Percentiles rank a stretch among this genome's conserved stretches.
Conservation (phyloP, 1,140 invertebrate genomes). For the Orchesella cincta region DNA sequence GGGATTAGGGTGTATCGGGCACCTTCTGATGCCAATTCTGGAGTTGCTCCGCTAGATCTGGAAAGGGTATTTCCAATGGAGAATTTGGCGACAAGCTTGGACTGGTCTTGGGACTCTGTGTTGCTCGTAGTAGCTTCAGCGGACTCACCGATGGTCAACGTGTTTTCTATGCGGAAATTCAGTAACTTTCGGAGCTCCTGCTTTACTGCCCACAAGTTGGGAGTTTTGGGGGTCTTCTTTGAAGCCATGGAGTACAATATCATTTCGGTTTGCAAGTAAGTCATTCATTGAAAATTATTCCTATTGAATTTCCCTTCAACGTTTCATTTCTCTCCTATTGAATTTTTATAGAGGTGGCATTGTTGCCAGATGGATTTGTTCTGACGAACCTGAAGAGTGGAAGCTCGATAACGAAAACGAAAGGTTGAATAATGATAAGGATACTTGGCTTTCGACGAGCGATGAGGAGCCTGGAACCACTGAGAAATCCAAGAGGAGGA, state of each 20-base stretch:
- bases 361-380: constrained; percentile 86
- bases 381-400: constrained; percentile 68
- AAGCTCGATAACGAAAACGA: no score
- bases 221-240: constrained; percentile 83
- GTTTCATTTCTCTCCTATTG: no score
- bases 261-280: constrained; percentile 72
- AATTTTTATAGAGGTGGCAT: constrained; percentile 62
- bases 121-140: constrained; percentile 45
- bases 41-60: constrained; percentile 58
- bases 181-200: constrained; percentile 72
- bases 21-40: constrained; percentile 64
- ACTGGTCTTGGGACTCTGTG: constrained; percentile 90
- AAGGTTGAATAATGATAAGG: no score
- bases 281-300: constrained; percentile 50
- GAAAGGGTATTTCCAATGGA: constrained; percentile 74
- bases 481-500: no score
- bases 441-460: no score
- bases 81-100: constrained; percentile 79
- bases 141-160: constrained; percentile 53
- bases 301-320: not conserved
- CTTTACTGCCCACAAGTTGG: constrained; percentile 74
- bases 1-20: constrained; percentile 84
- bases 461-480: no score
- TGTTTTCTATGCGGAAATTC: constrained; percentile 74
- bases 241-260: constrained; percentile 80